phyloP scores from a whole-genome alignment of 2,888 invertebrate species.

The Nudaria mundana region DNA sequence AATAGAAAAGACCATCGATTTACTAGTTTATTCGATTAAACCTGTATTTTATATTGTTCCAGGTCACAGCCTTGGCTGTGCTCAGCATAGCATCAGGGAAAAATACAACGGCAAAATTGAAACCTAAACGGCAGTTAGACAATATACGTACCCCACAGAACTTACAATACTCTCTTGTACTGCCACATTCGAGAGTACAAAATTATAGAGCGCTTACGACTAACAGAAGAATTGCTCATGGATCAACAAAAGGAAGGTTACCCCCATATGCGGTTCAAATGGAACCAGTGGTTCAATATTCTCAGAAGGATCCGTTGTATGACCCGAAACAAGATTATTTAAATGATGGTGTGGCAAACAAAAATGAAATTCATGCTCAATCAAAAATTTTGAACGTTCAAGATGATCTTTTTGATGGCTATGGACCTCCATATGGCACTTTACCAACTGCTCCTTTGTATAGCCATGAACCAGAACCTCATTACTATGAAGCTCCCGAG shows the following conservation, averaged over 20 bases:
- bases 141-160: conserved; percentile 80
- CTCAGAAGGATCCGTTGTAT: conserved; percentile 89
- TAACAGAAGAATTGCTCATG: conserved; percentile 79
- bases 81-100: conserved; percentile 74
- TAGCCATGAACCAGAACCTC: conserved; percentile 67
- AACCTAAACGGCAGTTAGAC: conserved; percentile 78
- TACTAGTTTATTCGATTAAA: no score
- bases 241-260: conserved; percentile 68
- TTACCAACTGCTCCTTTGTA: conserved; percentile 74
- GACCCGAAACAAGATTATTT: conserved; percentile 79
- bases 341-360: conserved; percentile 62
- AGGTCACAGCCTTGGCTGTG: conserved; percentile 81
- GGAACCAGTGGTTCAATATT: conserved; percentile 90
- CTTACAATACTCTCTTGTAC: conserved; percentile 81
- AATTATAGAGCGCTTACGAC: conserved; percentile 74
- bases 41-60: conserved; percentile 55
- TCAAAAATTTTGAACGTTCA: conserved; percentile 69
- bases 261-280: conserved; percentile 90
- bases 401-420: conserved; percentile 68
- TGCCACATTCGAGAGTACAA: conserved; percentile 79
- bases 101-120: conserved; percentile 71
- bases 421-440: conserved; percentile 70
- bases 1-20: no score
- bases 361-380: conserved; percentile 74
- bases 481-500: conserved; percentile 89